These are phyloP conservation scores for Threskiornis aethiopicus DNA, from an alignment of 2,797 vertebrate genomes.

Conservation along the genomic window DNA sequence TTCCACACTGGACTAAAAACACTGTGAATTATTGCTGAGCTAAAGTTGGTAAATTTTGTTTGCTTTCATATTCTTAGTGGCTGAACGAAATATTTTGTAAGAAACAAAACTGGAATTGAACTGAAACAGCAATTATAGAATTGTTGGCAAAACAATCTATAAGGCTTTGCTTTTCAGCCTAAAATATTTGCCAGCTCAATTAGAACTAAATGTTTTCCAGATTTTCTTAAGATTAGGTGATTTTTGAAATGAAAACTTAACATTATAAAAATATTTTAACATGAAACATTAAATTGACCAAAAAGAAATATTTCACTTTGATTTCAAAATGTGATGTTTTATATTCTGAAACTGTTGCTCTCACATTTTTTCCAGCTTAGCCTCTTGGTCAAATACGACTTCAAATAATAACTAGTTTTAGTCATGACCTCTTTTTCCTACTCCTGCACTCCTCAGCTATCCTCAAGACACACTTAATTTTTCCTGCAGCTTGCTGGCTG, in stretches of 20 bases:
- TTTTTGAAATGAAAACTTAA: not conserved
- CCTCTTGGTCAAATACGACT: not conserved
- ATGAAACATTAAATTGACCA: not conserved
- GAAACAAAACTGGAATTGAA: not conserved
- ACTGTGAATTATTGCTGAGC: not conserved
- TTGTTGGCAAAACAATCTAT: not conserved
- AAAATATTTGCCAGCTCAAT: slow-evolving; percentile 5
- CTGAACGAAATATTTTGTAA: not conserved
- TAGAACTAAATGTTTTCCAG: not conserved
- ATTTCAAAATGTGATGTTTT: not conserved
- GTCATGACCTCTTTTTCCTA: not conserved
- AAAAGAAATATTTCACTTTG: not conserved
- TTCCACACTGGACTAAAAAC: not conserved
- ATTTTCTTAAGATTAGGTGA: not conserved
- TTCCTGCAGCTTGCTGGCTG: not conserved
- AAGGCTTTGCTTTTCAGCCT: not conserved
- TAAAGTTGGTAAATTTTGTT: not conserved
- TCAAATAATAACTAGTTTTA: not conserved
- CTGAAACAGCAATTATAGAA: not conserved
- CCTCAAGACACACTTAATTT: not conserved
- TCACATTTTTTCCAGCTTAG: not conserved
- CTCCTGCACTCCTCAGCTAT: not conserved
- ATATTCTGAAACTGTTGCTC: not conserved
- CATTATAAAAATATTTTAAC: not conserved
- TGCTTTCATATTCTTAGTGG: not conserved